Evolutionary conservation across 2,797 vertebrate species (phyloP), one percentile per base, ranked within the genome.

Genomic region (Gobio occitaniae): DNA sequence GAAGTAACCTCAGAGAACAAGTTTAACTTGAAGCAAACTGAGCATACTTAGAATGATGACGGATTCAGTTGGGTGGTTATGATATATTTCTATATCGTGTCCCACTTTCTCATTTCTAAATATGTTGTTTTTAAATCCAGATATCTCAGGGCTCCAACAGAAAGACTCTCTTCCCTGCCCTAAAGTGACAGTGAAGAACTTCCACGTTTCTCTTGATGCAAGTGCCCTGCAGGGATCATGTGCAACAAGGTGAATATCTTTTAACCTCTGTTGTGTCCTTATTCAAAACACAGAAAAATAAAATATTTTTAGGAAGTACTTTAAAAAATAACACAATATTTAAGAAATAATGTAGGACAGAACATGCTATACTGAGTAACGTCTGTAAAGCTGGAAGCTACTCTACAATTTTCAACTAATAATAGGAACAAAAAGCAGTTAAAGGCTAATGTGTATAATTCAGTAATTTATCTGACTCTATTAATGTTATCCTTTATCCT

Each of bases 111-210:
- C 17, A 3, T 54, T 19, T 54, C 52, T 8, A 17, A 19, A 54
- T 19, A 54, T 54, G 52, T 54, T 54, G 52, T 19, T 54, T 54
- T 54, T 2, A 6, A 54, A 54, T 19, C 52, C 52, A 56, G 54
- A 59, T 56, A 69, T 69, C 13, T 54, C 48, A 41, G 65, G 4
- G 21, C 32, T 80, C 0, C 65, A 25, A 11, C 2, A 56, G 21
- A 80, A 41, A 0, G 4, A 56, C 36, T 70, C 79, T 80, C 0
- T 80, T 29, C 21, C 79, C 50, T 80, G 79, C 50, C 79, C 79
- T 54, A 69, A 54, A 25, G 65, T 38, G 63, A 80, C 2, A 11
- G 65, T 54, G 25, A 80, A 69, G 19, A 36, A 36, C 1, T 7
- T 65, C 21, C 32, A 21, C 0, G 4, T 3, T n/a, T 5, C 48